phyloP scores from a whole-genome alignment of 2,797 vertebrate genomes.

The Macrochelys suwanniensis region DNA sequence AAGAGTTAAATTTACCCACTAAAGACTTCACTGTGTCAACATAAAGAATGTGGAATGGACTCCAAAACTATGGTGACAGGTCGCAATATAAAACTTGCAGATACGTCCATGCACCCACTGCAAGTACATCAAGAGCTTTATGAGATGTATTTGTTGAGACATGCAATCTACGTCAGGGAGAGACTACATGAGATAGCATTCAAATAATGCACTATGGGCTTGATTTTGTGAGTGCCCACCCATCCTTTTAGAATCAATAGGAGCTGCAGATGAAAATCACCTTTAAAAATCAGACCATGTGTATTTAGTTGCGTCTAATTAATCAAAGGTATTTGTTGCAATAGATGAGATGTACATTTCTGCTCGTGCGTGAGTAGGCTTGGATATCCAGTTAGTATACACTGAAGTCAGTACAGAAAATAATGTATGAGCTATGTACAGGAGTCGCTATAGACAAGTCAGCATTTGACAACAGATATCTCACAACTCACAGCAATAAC shows the following conservation, averaged over 20 bases:
- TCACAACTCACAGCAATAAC: neutral
- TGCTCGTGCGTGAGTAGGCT: neutral
- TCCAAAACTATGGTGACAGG: neutral
- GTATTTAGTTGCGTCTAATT: neutral
- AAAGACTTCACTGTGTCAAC: neutral
- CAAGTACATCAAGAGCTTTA: neutral
- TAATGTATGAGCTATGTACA: neutral
- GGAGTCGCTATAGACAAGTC: neutral
- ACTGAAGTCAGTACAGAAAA: neutral
- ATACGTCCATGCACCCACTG: neutral
- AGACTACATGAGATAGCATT: neutral
- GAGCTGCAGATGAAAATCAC: neutral
- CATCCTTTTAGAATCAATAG: neutral
- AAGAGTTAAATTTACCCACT: neutral
- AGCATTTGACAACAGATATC: neutral
- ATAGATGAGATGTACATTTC: neutral
- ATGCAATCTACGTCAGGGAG: neutral
- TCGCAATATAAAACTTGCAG: neutral
- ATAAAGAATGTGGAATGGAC: rapidly evolving
- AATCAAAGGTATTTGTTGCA: neutral
- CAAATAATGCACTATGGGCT: neutral
- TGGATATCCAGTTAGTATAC: neutral
- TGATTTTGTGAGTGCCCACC: neutral
- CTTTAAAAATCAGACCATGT: neutral
- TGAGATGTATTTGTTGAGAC: neutral